Percentiles rank a stretch among this genome's conserved stretches.
Conservation (phyloP, 2,888 invertebrate genomes). For the Drosophila anomalata region DNA sequence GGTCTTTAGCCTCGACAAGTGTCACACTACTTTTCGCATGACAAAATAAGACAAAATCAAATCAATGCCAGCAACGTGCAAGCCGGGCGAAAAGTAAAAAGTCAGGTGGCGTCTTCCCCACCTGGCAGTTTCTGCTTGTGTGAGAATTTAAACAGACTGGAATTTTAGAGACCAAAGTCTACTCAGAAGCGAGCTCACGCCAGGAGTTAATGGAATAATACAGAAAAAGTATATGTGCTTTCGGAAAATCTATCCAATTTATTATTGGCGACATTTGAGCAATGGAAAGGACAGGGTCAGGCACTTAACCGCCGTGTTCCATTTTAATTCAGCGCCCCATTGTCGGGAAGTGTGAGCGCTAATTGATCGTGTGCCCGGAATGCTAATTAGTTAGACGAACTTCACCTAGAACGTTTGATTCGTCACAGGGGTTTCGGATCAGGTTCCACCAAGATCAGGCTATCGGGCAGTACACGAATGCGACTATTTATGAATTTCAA, state of each 20-base stretch:
- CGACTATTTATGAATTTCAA: constrained; percentile 8
- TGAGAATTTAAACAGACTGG: constrained; percentile 5
- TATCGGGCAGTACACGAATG: neutral
- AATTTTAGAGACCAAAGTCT: constrained; percentile 34
- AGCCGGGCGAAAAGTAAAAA: constrained; percentile 17
- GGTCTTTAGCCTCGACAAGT: constrained; percentile 6
- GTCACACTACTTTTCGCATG: constrained; percentile 32
- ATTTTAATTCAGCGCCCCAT: constrained; percentile 21
- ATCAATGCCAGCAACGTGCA: constrained; percentile 37
- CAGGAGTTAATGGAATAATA: constrained; percentile 27
- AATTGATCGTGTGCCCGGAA: constrained; percentile 45
- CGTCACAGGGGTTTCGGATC: constrained; percentile 40
- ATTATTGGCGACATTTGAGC: constrained; percentile 24
- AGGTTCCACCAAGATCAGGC: constrained; percentile 5
- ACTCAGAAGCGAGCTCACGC: neutral
- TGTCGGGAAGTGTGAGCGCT: constrained; percentile 31
- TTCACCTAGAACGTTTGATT: constrained; percentile 38
- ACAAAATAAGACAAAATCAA: constrained; percentile 26
- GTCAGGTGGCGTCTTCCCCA: constrained; percentile 41
- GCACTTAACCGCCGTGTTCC: constrained; percentile 27
- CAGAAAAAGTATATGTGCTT: neutral
- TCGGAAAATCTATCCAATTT: constrained; percentile 31
- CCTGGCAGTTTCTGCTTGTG: neutral
- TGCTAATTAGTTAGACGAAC: constrained; percentile 54
- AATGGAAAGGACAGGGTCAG: constrained; percentile 36